Conservation (phyloP, 2,888 invertebrate genomes). For the Philhelius pedissequus region DNA sequence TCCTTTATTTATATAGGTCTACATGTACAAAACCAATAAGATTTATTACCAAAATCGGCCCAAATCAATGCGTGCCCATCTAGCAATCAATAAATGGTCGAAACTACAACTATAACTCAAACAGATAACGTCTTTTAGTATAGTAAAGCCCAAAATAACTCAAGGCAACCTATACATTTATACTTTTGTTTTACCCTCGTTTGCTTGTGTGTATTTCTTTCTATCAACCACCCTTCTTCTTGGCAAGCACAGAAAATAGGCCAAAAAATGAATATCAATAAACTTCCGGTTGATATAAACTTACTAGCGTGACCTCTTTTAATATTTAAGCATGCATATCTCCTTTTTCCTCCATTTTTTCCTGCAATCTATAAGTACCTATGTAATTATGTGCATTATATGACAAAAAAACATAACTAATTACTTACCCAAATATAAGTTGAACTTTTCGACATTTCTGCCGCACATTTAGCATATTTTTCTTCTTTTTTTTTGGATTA, state of each 20-base stretch:
- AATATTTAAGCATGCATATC: slow-evolving; percentile 10
- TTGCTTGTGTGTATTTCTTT: background rate
- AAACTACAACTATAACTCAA: background rate
- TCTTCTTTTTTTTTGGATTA: background rate
- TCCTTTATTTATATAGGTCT: background rate
- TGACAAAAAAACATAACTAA: slow-evolving; percentile 15
- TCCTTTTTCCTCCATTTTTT: background rate
- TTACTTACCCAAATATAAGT: background rate
- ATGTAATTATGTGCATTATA: no score
- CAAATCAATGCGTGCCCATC: slow-evolving; percentile 12
- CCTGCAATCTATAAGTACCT: background rate
- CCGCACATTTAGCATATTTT: background rate
- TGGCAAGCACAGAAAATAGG: slow-evolving; percentile 17
- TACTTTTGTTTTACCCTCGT: background rate
- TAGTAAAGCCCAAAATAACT: background rate
- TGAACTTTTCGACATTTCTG: background rate
- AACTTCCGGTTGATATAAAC: slow-evolving; percentile 17
- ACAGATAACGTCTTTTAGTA: background rate
- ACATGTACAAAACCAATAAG: background rate
- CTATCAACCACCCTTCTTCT: background rate
- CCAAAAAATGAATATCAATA: slow-evolving; percentile 31
- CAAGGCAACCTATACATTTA: background rate
- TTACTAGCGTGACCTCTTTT: slow-evolving; percentile 37
- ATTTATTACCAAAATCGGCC: background rate
- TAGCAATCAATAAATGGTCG: background rate